Base-by-base conservation (phyloP, 2,113 vertebrate species). In the Micromys minutus region DNA sequence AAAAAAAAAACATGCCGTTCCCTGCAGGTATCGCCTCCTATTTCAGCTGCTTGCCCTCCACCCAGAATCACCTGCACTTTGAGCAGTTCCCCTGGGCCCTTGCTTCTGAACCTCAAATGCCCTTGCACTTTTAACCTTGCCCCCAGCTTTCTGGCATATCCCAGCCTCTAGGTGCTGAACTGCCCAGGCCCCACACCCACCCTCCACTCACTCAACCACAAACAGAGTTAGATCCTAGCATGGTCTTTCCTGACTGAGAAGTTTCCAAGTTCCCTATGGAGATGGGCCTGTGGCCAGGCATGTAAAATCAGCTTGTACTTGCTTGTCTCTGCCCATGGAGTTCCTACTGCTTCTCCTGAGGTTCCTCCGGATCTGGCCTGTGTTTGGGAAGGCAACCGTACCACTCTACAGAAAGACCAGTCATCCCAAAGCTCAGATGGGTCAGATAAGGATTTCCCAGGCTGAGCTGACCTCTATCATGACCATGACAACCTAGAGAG, bases 271-370 rank as follows among this genome's bases (percentile, higher is more conserved):
- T 8, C 34, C 61, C 24, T 15, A 6, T 0, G 2, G 39, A 11
- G 47, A 72, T 50, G 3, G 11, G 3, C 21, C 39, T 74, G 7
- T 15, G 57, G 24, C 36, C 52, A 7, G 29, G n/a, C 31, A 10
- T 1, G 19, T 15, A 2, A 22, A 26, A 4, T 4, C 42, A 11
- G 39, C 22, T 1, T 19, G 0, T 17, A 45, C 34, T 84, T 13
- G 15, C 34, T 74, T 10, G 15, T 34, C 83, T 69, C 47, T 69
- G 57, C 57, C 76, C 6, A 9, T 5, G n/a, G n/a, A 8, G 42
- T 65, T 36, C n/a, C 92, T 52, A 0, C 36, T 15, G 79, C 34
- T 77, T 63, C n/a, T 63, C 24, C 42, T 34, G 61, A 42, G 19
- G 4, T 22, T n/a, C 19, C 63, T 45, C 76, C 65, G 10, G 4